Conservation (phyloP, 2,888 invertebrate genomes). For the Thumatha senex region DNA sequence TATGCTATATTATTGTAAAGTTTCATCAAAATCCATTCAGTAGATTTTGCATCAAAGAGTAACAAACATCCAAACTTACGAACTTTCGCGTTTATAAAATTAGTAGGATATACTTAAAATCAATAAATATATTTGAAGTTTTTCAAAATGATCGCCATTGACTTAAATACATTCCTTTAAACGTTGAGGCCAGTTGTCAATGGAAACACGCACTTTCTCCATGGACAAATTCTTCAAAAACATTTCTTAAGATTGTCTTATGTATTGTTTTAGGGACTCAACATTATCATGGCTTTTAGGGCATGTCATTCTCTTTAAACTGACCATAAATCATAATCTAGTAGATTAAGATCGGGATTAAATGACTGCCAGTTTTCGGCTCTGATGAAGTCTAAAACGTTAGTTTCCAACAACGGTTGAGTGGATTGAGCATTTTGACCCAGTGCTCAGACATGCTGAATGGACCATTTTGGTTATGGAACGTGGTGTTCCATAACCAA, state of each 20-base stretch:
- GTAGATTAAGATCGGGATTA: neutral
- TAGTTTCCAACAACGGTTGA: neutral
- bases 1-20: too few species aligned
- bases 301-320: constrained; percentile 24
- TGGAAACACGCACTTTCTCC: neutral
- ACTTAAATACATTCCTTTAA: neutral
- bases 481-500: too few species aligned
- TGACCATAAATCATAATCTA: constrained; percentile 11
- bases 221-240: neutral
- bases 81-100: too few species aligned
- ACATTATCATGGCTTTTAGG: neutral
- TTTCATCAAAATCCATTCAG: too few species aligned
- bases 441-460: neutral
- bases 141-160: neutral
- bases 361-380: neutral
- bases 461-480: neutral
- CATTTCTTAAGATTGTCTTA: too few species aligned
- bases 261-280: neutral
- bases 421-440: neutral
- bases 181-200: neutral
- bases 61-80: too few species aligned
- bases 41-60: too few species aligned
- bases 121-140: too few species aligned
- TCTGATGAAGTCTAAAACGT: neutral
- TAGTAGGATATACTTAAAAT: too few species aligned